Conservation (phyloP, 2,888 invertebrate genomes). For the Conistra vaccinii region DNA sequence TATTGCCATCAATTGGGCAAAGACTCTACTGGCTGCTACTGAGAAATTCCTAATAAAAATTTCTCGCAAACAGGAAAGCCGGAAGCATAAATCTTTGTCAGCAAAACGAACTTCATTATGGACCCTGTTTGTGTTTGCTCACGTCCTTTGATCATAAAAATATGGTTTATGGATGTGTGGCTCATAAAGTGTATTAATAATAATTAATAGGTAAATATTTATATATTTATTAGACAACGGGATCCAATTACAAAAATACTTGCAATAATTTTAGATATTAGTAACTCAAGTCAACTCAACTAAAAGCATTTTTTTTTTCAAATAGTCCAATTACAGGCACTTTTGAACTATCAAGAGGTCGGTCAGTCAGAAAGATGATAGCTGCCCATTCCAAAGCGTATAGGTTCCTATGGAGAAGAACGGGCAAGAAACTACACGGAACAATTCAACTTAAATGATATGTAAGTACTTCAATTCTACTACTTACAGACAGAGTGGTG, state of each 20-base stretch:
- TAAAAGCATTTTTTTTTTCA: no score
- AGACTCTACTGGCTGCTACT: not conserved
- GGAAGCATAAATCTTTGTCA: slow-evolving; percentile 18
- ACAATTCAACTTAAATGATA: no score
- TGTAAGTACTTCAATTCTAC: no score
- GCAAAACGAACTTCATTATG: slow-evolving; percentile 10
- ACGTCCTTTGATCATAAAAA: slow-evolving; percentile 10
- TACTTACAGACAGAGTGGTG: no score
- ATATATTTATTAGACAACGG: not conserved
- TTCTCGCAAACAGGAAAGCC: slow-evolving; percentile 34
- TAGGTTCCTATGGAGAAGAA: no score
- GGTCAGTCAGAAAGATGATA: no score
- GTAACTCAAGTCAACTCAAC: no score
- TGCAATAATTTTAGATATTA: no score
- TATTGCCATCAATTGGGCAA: not conserved
- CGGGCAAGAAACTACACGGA: no score
- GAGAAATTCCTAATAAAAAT: not conserved
- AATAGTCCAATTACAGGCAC: no score
- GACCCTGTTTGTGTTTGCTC: slow-evolving; percentile 8
- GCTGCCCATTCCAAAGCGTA: no score
- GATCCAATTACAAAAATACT: not conserved
- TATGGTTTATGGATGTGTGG: not conserved
- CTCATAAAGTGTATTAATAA: not conserved
- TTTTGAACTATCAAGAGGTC: no score
- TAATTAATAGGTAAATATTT: not conserved